Evolutionary conservation across 2,113 vertebrate species (phyloP).

Genomic region (Pagrus major): DNA sequence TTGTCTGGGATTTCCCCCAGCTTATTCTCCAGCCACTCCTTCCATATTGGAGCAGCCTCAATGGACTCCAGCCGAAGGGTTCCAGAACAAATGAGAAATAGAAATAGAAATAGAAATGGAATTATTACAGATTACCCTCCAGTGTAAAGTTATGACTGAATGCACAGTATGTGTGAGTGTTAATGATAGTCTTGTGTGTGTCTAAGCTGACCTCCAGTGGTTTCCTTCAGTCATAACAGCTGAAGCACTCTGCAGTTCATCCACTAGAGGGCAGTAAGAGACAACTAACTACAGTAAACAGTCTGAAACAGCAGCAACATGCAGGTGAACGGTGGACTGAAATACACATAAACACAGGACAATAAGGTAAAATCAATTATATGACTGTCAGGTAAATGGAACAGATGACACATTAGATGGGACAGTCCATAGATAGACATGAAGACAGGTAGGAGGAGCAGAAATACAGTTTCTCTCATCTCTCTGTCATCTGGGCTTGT

Average conservation of each 20-base stretch:
- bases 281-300: not conserved
- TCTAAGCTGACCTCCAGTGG: constrained; percentile 60
- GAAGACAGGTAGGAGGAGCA: constrained; percentile 16
- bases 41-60: no score
- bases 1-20: no score
- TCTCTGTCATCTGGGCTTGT: constrained; percentile 38
- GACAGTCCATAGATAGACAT: not conserved
- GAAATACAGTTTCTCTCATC: constrained; percentile 19
- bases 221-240: constrained; percentile 1
- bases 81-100: no score
- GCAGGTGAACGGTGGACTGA: not conserved
- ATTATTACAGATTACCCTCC: no score
- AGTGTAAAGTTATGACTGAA: no score
- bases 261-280: constrained; percentile 66
- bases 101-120: no score
- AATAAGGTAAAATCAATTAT: not conserved
- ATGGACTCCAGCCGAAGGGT: no score
- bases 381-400: not conserved
- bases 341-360: not conserved
- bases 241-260: not conserved
- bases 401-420: constrained; percentile 8
- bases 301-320: not conserved
- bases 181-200: no score
- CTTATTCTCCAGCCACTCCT: no score
- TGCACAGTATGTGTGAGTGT: no score